phyloP scores from a whole-genome alignment of 1,140 invertebrate species.

The Hyphantria cunea region DNA sequence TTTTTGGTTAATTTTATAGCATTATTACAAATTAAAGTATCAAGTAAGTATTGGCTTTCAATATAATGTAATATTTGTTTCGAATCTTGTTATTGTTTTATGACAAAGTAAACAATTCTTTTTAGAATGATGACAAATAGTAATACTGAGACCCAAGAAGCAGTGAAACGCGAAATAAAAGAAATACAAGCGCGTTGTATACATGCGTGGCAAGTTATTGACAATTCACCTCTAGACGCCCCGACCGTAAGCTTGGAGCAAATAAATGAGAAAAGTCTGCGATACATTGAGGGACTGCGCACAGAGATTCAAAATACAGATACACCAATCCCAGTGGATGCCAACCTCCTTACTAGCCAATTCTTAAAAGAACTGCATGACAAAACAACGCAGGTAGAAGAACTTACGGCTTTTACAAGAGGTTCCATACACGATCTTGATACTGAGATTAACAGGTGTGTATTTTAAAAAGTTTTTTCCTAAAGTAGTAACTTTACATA shows the following conservation, averaged over 20 bases:
- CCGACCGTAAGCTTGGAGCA: slow-evolving; percentile 20
- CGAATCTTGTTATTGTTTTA: too few relatives aligned
- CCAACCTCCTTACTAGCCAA: slow-evolving; percentile 60
- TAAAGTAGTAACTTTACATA: too few relatives aligned
- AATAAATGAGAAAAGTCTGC: slow-evolving; percentile 49
- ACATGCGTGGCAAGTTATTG: slow-evolving; percentile 56
- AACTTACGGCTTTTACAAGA: slow-evolving; percentile 62
- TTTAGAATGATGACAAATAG: slow-evolving; percentile 45
- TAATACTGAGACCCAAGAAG: slow-evolving; percentile 52
- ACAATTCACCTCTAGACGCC: slow-evolving; percentile 48
- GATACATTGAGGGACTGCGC: slow-evolving; percentile 55
- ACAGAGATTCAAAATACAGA: slow-evolving; percentile 56
- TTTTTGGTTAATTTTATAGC: too few relatives aligned
- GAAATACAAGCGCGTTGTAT: slow-evolving; percentile 49
- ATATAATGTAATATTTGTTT: too few relatives aligned
- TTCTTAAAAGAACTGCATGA: slow-evolving; percentile 61
- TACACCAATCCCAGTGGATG: slow-evolving; percentile 50
- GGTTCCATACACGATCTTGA: slow-evolving; percentile 61
- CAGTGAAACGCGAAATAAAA: slow-evolving; percentile 56
- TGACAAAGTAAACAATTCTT: not conserved
- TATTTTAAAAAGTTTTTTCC: slow-evolving; percentile 3
- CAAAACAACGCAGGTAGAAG: slow-evolving; percentile 60
- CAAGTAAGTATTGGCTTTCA: too few relatives aligned
- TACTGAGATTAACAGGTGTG: slow-evolving; percentile 65
- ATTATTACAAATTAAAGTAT: too few relatives aligned